phyloP scores from a whole-genome alignment of 2,797 vertebrate genomes.

The Valencia hispanica region DNA sequence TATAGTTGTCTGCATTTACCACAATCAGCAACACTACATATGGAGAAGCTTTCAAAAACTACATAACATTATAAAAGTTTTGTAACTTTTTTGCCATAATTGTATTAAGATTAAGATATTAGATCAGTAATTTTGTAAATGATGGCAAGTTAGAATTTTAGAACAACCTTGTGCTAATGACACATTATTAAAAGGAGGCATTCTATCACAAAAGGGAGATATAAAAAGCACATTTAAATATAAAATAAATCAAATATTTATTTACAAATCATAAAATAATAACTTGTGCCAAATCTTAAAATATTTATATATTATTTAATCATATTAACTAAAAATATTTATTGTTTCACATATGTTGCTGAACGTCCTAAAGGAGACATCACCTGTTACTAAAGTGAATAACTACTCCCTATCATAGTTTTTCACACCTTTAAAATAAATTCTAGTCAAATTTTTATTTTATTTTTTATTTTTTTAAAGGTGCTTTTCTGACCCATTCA shows the following conservation, averaged over 20 bases:
- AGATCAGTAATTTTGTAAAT: neutral
- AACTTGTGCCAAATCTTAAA: neutral
- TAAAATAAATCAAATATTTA: neutral
- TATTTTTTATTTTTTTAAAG: no score
- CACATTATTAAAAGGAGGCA: neutral
- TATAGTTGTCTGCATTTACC: neutral
- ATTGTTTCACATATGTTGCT: neutral
- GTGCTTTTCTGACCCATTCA: no score
- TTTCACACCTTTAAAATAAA: no score
- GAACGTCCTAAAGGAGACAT: no score
- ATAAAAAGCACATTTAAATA: neutral
- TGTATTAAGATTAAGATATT: neutral
- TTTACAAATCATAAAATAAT: neutral
- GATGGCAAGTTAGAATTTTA: neutral
- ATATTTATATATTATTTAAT: neutral
- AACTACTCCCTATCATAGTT: no score
- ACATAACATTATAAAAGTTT: neutral
- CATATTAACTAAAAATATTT: neutral
- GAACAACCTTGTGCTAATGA: neutral
- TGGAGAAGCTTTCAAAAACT: constrained; percentile 1
- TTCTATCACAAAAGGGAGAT: neutral
- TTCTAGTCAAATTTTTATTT: no score
- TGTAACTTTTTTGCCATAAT: neutral
- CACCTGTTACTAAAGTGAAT: no score
- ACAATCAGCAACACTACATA: neutral